Evolutionary conservation across 2,888 invertebrate genomes (phyloP).

Genomic region (Mystacides longicornis): DNA sequence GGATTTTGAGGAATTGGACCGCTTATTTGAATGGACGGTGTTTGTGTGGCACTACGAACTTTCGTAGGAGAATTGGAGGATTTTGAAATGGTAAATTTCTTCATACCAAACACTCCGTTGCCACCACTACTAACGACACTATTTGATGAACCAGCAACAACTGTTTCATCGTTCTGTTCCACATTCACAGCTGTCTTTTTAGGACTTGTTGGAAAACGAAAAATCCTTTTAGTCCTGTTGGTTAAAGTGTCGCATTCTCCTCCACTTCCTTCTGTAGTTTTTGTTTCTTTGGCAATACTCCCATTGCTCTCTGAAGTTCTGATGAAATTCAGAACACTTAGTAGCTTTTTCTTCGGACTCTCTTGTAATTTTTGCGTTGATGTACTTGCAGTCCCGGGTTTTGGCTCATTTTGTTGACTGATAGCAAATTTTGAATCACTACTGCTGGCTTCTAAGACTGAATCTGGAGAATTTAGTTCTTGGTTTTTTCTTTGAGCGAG

Average conservation of each 20-base stretch:
- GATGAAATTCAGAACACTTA: constrained; percentile 20
- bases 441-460: constrained; percentile 14
- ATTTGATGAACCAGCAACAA: background rate
- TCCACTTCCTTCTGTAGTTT: constrained; percentile 3
- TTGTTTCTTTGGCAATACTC: constrained; percentile 2
- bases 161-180: background rate
- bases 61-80: constrained; percentile 5
- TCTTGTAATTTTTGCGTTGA: constrained; percentile 11
- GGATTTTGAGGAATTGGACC: constrained; percentile 3
- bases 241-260: background rate
- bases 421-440: background rate
- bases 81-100: constrained; percentile 11
- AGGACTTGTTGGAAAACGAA: constrained; percentile 15
- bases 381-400: background rate
- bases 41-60: background rate
- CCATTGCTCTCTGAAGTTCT: constrained; percentile 12
- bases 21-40: background rate
- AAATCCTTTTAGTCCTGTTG: constrained; percentile 12
- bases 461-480: constrained; percentile 22
- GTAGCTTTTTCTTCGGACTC: constrained; percentile 21
- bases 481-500: constrained; percentile 1
- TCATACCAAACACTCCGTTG: constrained; percentile 5
- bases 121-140: constrained; percentile 30
- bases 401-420: background rate
- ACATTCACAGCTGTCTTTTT: constrained; percentile 12